These are phyloP conservation scores for Apodemia mormo DNA, from an alignment of 2,888 invertebrate genomes.

Conservation along the genomic window DNA sequence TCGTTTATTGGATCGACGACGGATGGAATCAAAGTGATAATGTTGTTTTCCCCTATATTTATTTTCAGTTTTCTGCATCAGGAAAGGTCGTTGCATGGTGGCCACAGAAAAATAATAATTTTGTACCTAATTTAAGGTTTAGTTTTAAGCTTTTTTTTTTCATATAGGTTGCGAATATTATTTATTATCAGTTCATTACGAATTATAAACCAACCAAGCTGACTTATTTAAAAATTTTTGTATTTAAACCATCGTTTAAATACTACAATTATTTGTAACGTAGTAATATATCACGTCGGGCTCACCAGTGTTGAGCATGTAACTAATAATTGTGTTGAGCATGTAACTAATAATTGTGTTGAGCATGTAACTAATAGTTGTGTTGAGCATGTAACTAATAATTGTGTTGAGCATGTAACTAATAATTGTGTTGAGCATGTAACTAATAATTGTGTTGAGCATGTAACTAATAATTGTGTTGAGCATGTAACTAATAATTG, in stretches of 20 bases:
- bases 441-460: too few relatives aligned
- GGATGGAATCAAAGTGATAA: constrained; percentile 59
- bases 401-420: too few relatives aligned
- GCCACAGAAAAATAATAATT: constrained; percentile 75
- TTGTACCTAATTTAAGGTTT: constrained; percentile 78
- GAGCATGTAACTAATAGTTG: too few relatives aligned
- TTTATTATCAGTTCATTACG: constrained; percentile 81
- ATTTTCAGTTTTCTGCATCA: constrained; percentile 71
- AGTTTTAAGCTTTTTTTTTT: constrained; percentile 72
- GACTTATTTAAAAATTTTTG: constrained; percentile 80
- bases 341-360: too few relatives aligned
- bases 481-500: too few relatives aligned
- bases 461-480: too few relatives aligned
- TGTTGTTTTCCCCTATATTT: constrained; percentile 43
- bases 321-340: too few relatives aligned
- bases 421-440: too few relatives aligned
- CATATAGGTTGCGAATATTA: constrained; percentile 79
- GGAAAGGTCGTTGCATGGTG: constrained; percentile 68
- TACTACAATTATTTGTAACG: constrained; percentile 70
- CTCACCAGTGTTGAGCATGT: too few relatives aligned
- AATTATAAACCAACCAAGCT: constrained; percentile 77
- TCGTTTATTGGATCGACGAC: constrained; percentile 51
- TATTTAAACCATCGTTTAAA: constrained; percentile 77
- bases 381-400: too few relatives aligned
- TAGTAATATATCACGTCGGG: constrained; percentile 77